Evolutionary conservation across 2,888 invertebrate genomes (phyloP), one percentile per base, ranked within the genome.

Genomic region (Schizaphis graminum): DNA sequence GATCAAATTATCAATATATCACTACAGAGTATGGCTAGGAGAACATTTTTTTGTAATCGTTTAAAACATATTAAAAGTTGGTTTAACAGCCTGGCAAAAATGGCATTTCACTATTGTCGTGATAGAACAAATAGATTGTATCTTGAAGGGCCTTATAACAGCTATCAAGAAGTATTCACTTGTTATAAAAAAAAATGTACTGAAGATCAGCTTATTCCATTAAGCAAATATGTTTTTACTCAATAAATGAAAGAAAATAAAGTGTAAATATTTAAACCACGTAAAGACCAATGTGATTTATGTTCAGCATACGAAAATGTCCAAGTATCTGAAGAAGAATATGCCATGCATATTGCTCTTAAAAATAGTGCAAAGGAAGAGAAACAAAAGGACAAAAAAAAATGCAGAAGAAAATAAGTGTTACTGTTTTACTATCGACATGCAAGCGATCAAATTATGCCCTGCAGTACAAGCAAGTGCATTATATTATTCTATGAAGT

Each of bases 271-370:
- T 85, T 85, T 44, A 85, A 24, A 44, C 95, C 95, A 24, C 95
- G 95, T 94, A 95, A 95, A 94, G 95, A 95, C 88, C 95, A 95
- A 91, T 95, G 95, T 94, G 95, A 95, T 94, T 94, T 93, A 85
- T 95, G 95, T 87, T 92, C 94, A 90, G 94, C 92, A 67, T 95
- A 95, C 94, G 94, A 94, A 94, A 94, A 94, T 53, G 95, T 95
- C 86, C 94, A 95, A 84, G 86, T 95, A 89, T 87, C 95, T 41
- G 94, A 95, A 93, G 94, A 91, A 28, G 94, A 95, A 61, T 95
- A 95, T 94, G 91, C 94, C 44, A 56, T 86, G 92, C 95, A 95
- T 90, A 94, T 95, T 57, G 57, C 41, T n/a, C 95, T 88, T 93
- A 95, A 95, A 95, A 67, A 95, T 88, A 94, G 95, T 87, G 95